Base-by-base conservation (phyloP, 2,113 vertebrate genomes). In the Pimephales promelas region DNA sequence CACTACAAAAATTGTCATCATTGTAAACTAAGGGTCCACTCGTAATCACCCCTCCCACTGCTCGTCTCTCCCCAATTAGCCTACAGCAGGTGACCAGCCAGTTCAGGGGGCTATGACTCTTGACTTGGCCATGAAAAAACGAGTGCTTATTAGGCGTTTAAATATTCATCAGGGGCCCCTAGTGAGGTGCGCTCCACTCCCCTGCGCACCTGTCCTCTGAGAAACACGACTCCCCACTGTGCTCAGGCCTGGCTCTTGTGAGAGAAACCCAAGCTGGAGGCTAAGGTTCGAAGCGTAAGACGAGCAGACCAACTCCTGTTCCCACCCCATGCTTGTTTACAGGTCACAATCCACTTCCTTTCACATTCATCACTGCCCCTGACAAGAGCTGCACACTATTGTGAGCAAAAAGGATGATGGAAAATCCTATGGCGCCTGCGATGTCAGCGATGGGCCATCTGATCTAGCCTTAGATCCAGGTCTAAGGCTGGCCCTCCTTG, bases 271-370 rank as follows among this genome's bases (percentile, higher is more conserved):
- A 81, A 88, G 71, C 85, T 59, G 49, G 31, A 71, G 81, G 85
- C 81, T 87, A 87, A 66, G 80, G 80, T 87, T 87, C 72, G 77
- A 89, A 84, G 86, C 83, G 93, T 90, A 94, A 94, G 83, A 80
- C 7, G 91, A 94, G 91, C 89, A 66, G 88, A 3, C 76, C 22
- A 16, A 78, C 81, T 86, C 81, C 24, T 34, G 71, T 85, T 85
- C 61, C 62, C 86, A 72, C 54, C 16, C 80, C 64, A 83, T 84
- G 72, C 88, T 91, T 92, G 91, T 93, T 93, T 92, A 93, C 90
- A 76, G 79, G 86, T 90, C 64, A 79, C 88, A 90, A 91, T 91
- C 87, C 89, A 89, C 90, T 92, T 93, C 92, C 93, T 92, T 88
- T 79, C 71, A 56, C 5, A 80, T 81, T 49, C 76, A 89, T 87